Conservation (phyloP, 1,140 invertebrate genomes). For the Halotydeus destructor region DNA sequence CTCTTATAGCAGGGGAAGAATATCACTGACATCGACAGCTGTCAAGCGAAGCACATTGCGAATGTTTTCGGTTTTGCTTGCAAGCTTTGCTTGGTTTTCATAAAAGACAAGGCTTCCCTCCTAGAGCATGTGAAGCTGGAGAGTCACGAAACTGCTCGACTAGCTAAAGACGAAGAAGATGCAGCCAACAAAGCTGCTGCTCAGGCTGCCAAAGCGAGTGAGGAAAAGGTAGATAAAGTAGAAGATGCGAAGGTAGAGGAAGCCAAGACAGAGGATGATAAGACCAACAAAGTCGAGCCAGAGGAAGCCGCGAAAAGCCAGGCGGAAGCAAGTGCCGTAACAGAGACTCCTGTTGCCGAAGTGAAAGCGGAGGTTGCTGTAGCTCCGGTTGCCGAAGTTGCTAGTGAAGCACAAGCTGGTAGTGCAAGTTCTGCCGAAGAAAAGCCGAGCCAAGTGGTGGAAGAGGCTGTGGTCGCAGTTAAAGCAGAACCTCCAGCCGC, state of each 20-base stretch:
- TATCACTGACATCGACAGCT: background rate
- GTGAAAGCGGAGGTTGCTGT: conserved; percentile 10
- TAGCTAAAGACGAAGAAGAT: conserved; percentile 1
- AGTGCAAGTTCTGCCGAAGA: background rate
- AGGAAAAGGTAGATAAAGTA: conserved; percentile 1
- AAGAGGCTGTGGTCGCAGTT: too few relatives aligned
- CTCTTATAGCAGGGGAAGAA: too few relatives aligned
- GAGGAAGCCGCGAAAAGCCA: conserved; percentile 1
- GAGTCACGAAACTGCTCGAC: background rate
- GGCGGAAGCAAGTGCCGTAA: conserved; percentile 4
- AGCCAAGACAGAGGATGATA: conserved; percentile 3
- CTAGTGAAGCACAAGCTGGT: conserved; percentile 4
- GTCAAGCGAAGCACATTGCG: background rate
- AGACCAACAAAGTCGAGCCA: background rate
- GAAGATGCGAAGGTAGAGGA: background rate
- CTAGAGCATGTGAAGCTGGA: conserved; percentile 3
- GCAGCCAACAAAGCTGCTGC: conserved; percentile 1
- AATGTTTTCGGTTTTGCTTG: conserved; percentile 6
- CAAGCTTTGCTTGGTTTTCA: conserved; percentile 5
- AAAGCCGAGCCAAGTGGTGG: background rate
- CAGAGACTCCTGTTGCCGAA: background rate
- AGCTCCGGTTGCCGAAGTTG: conserved; percentile 22
- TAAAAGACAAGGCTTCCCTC: background rate
- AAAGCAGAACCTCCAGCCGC: background rate
- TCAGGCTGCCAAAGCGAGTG: background rate